phyloP scores from a whole-genome alignment of 1,140 invertebrate genomes.

The Lepidurus apus region DNA sequence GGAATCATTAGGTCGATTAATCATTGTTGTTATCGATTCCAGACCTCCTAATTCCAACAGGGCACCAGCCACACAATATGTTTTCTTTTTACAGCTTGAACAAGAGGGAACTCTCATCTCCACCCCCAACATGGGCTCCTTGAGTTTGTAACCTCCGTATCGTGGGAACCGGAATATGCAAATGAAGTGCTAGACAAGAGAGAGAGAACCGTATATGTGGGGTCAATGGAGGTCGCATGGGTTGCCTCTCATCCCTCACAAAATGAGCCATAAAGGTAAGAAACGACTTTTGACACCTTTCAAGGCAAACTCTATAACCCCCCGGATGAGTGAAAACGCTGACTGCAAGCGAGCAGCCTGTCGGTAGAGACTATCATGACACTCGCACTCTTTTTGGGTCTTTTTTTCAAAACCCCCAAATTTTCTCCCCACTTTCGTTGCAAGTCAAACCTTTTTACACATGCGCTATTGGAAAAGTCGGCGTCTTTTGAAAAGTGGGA shows the following conservation, averaged over 20 bases:
- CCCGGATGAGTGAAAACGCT: neutral
- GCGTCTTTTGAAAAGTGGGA: constrained; percentile 3
- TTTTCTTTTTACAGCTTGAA: too few species aligned
- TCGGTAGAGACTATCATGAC: too few species aligned
- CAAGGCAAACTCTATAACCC: neutral
- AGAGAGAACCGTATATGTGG: neutral
- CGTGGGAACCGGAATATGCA: constrained; percentile 6
- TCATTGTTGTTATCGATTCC: too few species aligned
- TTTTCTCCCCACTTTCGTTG: too few species aligned
- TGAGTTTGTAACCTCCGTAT: neutral
- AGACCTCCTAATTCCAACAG: too few species aligned
- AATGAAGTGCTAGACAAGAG: neutral
- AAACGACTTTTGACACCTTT: constrained; percentile 22
- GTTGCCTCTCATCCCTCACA: neutral
- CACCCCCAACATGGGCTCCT: too few species aligned
- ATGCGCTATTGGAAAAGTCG: neutral
- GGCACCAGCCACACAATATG: too few species aligned
- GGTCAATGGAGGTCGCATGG: constrained; percentile 3
- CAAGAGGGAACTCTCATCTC: too few species aligned
- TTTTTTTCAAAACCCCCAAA: too few species aligned
- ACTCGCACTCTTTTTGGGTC: too few species aligned
- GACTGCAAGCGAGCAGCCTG: neutral
- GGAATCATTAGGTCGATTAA: too few species aligned
- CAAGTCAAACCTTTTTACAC: too few species aligned
- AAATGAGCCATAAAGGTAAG: constrained; percentile 12